Percentiles rank a stretch among this genome's conserved stretches.
These are phyloP conservation scores for Enteromius viviparus DNA, from an alignment of 2,797 vertebrate genomes.

Conservation along the genomic window DNA sequence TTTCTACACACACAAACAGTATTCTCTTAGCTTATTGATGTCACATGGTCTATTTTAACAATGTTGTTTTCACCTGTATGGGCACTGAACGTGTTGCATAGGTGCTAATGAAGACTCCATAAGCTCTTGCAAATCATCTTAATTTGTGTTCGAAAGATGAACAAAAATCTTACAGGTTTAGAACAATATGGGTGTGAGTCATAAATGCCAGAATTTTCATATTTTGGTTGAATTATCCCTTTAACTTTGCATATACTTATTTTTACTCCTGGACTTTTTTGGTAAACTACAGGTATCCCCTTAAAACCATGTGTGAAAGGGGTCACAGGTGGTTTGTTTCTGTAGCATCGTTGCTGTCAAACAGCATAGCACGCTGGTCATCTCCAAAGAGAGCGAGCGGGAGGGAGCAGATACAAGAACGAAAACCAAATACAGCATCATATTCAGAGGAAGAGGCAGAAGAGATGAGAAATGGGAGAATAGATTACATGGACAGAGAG, in stretches of 20 bases:
- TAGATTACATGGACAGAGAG: slow-evolving; percentile 50
- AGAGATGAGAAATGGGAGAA: slow-evolving; percentile 48
- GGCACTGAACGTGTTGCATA: neutral
- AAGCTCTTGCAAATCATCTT: neutral
- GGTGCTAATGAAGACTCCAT: neutral
- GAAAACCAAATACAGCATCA: slow-evolving; percentile 22
- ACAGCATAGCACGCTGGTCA: neutral
- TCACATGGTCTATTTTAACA: neutral
- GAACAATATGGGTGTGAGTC: neutral
- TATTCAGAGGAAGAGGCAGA: slow-evolving; percentile 25
- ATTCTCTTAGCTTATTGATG: neutral
- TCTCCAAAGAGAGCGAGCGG: slow-evolving; percentile 9
- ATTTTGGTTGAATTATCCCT: neutral
- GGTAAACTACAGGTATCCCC: neutral
- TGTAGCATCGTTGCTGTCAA: slow-evolving; percentile 15
- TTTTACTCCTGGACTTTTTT: neutral
- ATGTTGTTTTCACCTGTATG: neutral
- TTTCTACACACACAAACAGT: neutral
- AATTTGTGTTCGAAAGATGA: neutral
- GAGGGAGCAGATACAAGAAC: neutral
- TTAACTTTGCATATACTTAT: neutral
- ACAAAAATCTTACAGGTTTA: neutral
- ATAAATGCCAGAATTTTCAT: neutral
- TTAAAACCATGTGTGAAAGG: neutral
- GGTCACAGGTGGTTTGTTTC: slow-evolving; percentile 31